Evolutionary conservation across 2,113 vertebrate genomes (phyloP).

Genomic region (Pardalotus punctatus): DNA sequence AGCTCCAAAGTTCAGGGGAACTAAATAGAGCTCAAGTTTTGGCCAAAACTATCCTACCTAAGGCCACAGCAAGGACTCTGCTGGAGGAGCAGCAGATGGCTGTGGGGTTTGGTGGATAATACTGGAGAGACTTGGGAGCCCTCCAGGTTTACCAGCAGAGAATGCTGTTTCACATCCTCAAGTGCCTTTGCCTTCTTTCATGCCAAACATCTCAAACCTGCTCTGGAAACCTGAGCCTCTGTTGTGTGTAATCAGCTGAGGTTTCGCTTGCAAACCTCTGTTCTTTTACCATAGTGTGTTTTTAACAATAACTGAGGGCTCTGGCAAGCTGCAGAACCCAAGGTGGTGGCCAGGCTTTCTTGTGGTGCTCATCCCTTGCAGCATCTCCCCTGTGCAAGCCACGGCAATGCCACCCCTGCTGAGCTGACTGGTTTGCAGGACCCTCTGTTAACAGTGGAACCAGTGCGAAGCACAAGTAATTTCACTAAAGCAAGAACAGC

Average conservation of each 20-base stretch:
- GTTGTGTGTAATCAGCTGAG: not conserved
- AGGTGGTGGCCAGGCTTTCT: not conserved
- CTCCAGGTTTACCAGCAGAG: not conserved
- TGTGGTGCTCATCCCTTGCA: not conserved
- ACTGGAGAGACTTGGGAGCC: not conserved
- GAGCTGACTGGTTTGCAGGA: not conserved
- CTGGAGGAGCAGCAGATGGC: not conserved
- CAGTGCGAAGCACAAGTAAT: not conserved
- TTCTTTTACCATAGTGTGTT: not conserved
- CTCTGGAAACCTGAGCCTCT: not conserved
- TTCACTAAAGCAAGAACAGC: not conserved
- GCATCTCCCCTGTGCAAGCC: not conserved
- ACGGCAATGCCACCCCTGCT: not conserved
- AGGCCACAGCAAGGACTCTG: not conserved
- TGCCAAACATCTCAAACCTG: not conserved
- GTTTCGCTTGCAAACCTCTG: not conserved
- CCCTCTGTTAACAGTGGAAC: not conserved
- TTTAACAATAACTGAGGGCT: not conserved
- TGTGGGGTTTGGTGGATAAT: not conserved
- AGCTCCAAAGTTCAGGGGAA: not conserved
- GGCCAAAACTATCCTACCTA: not conserved
- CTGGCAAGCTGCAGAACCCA: not conserved
- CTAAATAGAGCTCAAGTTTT: not conserved
- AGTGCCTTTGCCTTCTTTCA: not conserved
- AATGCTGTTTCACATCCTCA: accelerated